These are phyloP conservation scores for Drosophila borborema DNA, from an alignment of 2,888 invertebrate species.

Conservation along the genomic window DNA sequence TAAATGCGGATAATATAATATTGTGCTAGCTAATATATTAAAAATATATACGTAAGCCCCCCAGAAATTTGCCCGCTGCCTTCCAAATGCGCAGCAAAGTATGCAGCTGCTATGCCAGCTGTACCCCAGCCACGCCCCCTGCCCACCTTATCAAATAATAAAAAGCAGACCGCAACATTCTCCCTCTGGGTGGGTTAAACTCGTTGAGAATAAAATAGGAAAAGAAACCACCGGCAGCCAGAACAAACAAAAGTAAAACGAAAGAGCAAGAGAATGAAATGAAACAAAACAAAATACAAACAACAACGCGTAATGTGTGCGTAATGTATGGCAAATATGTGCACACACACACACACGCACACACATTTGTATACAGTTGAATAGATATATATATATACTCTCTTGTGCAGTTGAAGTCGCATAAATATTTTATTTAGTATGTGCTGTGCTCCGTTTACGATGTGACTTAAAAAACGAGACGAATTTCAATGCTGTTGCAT, in stretches of 20 bases:
- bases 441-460: constrained; percentile 75
- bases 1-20: constrained; percentile 70
- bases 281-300: constrained; percentile 42
- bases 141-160: constrained; percentile 30
- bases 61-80: constrained; percentile 62
- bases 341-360: constrained; percentile 39
- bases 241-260: constrained; percentile 26
- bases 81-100: constrained; percentile 70
- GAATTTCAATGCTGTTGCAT: constrained; percentile 17
- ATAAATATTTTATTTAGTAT: constrained; percentile 78
- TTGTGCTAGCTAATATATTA: constrained; percentile 79
- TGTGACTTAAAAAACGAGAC: constrained; percentile 54
- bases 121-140: background rate
- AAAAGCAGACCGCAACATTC: constrained; percentile 50
- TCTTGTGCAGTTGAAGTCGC: constrained; percentile 36
- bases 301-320: constrained; percentile 73
- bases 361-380: constrained; percentile 3
- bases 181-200: constrained; percentile 50
- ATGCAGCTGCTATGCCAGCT: constrained; percentile 44
- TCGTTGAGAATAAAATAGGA: constrained; percentile 11
- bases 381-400: constrained; percentile 9
- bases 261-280: constrained; percentile 19
- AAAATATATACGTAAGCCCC: constrained; percentile 57
- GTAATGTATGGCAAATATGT: constrained; percentile 78
- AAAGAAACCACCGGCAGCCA: constrained; percentile 33